Evolutionary conservation across 2,113 vertebrate genomes (phyloP).

Genomic region (Aegotheles bennettii): DNA sequence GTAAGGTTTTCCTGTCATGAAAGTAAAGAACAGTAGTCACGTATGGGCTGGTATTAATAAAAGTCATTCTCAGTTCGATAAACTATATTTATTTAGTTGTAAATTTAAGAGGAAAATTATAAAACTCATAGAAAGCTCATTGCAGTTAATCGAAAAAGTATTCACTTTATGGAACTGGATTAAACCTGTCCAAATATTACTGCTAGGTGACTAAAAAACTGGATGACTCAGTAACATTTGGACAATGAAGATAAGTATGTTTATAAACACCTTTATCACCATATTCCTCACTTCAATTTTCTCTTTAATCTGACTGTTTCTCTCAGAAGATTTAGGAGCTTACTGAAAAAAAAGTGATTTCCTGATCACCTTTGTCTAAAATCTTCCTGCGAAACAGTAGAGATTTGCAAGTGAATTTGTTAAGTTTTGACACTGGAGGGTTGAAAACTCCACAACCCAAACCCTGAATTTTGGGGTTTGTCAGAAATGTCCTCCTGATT

Average conservation of each 20-base stretch:
- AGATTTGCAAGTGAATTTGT: neutral
- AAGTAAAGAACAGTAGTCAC: neutral
- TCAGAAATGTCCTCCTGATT: neutral
- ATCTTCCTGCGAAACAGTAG: neutral
- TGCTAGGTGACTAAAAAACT: neutral
- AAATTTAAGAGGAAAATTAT: neutral
- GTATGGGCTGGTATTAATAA: neutral
- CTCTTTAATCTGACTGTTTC: neutral
- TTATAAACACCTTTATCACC: neutral
- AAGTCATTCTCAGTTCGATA: neutral
- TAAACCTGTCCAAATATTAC: neutral
- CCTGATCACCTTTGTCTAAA: neutral
- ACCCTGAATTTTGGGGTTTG: neutral
- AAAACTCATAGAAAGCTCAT: neutral
- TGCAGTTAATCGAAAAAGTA: neutral
- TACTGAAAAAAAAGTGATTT: neutral
- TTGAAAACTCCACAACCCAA: neutral
- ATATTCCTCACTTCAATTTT: neutral
- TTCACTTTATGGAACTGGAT: neutral
- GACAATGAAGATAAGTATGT: neutral
- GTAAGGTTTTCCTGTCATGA: neutral
- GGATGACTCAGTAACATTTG: neutral
- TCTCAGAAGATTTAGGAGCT: neutral
- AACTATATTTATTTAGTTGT: neutral
- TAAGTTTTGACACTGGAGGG: neutral